Conservation (phyloP, 2,888 invertebrate genomes). For the Harpalus rufipes region DNA sequence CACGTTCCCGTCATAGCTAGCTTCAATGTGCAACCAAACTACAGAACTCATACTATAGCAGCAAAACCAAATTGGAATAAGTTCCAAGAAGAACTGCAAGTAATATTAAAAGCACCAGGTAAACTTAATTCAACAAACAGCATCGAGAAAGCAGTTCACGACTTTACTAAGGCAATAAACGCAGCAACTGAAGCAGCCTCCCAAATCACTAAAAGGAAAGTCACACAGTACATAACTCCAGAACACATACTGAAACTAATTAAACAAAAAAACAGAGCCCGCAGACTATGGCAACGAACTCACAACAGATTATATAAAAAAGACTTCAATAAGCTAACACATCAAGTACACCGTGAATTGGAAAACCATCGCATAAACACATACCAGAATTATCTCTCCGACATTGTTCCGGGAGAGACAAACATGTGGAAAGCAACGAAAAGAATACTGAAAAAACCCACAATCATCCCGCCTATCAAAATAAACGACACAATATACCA, state of each 20-base stretch:
- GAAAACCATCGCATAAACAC: constrained; percentile 13
- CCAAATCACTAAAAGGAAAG: neutral
- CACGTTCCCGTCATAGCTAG: too few species aligned
- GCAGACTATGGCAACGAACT: constrained; percentile 60
- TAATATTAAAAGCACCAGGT: too few species aligned
- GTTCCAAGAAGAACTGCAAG: too few species aligned
- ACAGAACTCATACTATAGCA: too few species aligned
- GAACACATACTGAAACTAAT: constrained; percentile 60
- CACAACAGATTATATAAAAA: constrained; percentile 27
- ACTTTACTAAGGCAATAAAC: neutral
- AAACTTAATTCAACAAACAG: too few species aligned
- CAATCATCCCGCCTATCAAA: neutral
- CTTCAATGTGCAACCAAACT: too few species aligned
- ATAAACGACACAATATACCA: neutral
- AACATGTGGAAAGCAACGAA: constrained; percentile 50
- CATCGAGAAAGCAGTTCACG: too few species aligned
- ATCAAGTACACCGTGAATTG: constrained; percentile 49
- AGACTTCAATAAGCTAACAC: constrained; percentile 55
- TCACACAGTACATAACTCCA: neutral
- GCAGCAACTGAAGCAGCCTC: neutral
- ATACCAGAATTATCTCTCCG: constrained; percentile 60
- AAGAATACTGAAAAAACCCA: neutral
- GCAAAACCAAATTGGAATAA: too few species aligned
- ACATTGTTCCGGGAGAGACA: neutral
- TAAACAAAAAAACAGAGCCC: constrained; percentile 53